Conservation (phyloP, 2,797 vertebrate genomes). For the Toxotes lorentzi region DNA sequence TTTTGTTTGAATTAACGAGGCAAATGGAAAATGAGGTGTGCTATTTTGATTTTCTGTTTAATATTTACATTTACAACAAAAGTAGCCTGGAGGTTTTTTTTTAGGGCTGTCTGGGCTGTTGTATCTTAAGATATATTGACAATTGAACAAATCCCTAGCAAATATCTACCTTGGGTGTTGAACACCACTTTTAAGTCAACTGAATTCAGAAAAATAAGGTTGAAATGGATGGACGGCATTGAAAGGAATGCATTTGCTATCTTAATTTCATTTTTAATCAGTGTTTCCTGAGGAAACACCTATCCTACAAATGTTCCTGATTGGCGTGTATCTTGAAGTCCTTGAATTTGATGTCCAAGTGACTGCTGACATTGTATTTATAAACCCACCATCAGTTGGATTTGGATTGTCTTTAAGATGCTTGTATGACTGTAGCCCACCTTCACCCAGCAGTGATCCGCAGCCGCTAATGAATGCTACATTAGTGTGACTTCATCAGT, state of each 20-base stretch:
- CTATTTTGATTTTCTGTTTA: neutral
- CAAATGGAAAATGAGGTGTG: neutral
- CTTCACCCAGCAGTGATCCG: constrained; percentile 52
- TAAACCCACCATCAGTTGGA: constrained; percentile 21
- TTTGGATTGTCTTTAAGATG: constrained; percentile 31
- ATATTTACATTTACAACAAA: neutral
- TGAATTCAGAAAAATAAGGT: neutral
- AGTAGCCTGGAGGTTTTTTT: neutral
- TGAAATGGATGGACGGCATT: constrained; percentile 7
- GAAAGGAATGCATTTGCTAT: neutral
- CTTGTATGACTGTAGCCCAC: constrained; percentile 34
- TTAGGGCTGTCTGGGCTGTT: neutral
- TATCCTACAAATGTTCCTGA: neutral
- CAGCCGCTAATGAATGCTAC: constrained; percentile 62
- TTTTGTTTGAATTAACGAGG: constrained; percentile 3
- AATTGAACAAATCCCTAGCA: neutral
- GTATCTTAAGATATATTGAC: neutral
- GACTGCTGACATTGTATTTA: constrained; percentile 31
- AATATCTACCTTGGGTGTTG: neutral
- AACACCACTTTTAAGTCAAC: neutral
- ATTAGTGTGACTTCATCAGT: constrained; percentile 76
- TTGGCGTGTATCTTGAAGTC: neutral
- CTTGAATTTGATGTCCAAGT: constrained; percentile 36
- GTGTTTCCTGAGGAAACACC: neutral
- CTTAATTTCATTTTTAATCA: neutral